phyloP scores from a whole-genome alignment of 2,113 vertebrate genomes.

The Vicugna pacos region DNA sequence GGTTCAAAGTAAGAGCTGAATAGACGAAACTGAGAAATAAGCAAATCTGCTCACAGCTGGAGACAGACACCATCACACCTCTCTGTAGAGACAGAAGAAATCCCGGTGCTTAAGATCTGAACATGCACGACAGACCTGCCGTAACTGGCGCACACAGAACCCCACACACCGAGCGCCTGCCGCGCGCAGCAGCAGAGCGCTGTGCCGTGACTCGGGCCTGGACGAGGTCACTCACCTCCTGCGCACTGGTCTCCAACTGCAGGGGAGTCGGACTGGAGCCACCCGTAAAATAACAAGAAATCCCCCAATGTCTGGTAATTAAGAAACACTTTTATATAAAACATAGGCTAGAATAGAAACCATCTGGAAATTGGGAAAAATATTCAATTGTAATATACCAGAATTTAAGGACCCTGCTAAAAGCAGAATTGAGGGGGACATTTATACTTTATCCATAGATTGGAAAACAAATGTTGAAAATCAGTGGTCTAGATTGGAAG shows the following conservation, averaged over 20 bases:
- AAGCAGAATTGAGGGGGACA: neutral
- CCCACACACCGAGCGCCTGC: too few relatives aligned
- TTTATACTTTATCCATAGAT: neutral
- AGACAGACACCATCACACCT: accelerated
- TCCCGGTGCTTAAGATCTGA: too few relatives aligned
- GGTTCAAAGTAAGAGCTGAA: too few relatives aligned
- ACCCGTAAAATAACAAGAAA: neutral
- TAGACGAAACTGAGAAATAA: accelerated
- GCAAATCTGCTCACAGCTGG: neutral
- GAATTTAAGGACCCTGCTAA: neutral
- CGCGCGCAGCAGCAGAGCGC: accelerated
- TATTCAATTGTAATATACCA: neutral
- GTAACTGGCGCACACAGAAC: neutral
- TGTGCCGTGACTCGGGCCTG: neutral
- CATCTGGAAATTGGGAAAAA: neutral
- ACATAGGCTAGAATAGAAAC: neutral
- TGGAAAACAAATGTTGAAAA: neutral
- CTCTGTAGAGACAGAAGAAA: neutral
- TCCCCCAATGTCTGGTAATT: neutral
- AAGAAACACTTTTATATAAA: neutral
- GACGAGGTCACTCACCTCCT: neutral
- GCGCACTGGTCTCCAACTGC: neutral
- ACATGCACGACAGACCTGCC: neutral
- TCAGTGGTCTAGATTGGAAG: too few relatives aligned
- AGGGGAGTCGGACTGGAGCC: neutral